Base-by-base conservation (phyloP, 2,888 invertebrate genomes). In the Dione juno region DNA sequence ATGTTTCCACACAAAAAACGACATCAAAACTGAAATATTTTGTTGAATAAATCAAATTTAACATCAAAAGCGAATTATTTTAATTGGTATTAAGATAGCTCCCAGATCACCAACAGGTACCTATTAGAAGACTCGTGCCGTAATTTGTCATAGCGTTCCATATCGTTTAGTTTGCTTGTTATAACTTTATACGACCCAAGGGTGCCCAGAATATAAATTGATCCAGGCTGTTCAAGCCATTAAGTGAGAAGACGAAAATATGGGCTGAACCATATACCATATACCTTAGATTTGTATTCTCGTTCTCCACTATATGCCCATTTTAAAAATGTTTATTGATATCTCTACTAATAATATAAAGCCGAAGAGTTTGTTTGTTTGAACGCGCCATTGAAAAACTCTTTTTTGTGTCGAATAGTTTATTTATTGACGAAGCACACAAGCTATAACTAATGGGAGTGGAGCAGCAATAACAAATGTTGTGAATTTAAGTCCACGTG, bases 151-250 rank as follows among this genome's bases (percentile, higher is more conserved):
- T 74, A 79, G 81, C 79, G 81, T 82, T 85, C 82, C 82, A 83
- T 83, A 83, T 87, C 86, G 87, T 88, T 87, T 89, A 90, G 88
- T 90, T 87, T 84, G 85, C 91, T 89, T 88, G 88, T 90, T 90
- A 90, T 87, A 88, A 88, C 85, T 89, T 88, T 82, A 84, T 82
- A 81, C 79, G 78, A 82, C 85, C 85, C 84, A 75, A 72, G 82
- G 82, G 85, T 83, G 83, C 81, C 81, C 81, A 72, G 84, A 86
- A 85, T 88, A 85, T 85, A 86, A 86, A 87, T 85, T 83, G 86
- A 83, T 77, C 83, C 64, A 75, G 67, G 54, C 43, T 58, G 59
- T 64, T 70, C 64, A 68, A 68, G n/a, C 65, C 64, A 73, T 75
- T 74, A 70, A 69, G 61, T 58, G 58, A 54, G 52, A 54, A 66